phyloP scores from a whole-genome alignment of 1,140 invertebrate genomes.

The Gonioctena quinquepunctata region DNA sequence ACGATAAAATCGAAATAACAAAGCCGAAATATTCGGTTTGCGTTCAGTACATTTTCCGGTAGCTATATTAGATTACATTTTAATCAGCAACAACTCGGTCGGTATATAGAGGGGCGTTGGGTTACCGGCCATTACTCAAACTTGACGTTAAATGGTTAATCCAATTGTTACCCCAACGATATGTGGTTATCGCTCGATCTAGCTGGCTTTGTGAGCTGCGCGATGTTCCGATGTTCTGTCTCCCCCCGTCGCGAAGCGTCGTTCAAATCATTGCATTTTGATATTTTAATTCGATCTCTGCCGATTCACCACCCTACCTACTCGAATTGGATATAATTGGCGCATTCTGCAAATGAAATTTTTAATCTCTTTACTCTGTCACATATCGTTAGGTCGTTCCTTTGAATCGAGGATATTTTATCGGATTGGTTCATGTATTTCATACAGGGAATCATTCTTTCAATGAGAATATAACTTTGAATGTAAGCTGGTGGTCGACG shows the following conservation, averaged over 20 bases:
- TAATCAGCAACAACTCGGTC: constrained; percentile 51
- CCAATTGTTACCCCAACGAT: constrained; percentile 55
- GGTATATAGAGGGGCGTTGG: constrained; percentile 43
- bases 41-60: constrained; percentile 51
- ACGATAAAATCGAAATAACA: constrained; percentile 46
- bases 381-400: neutral
- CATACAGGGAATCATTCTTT: too few relatives aligned
- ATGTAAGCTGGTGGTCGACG: too few relatives aligned
- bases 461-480: too few relatives aligned
- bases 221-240: constrained; percentile 18
- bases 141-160: constrained; percentile 56
- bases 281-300: constrained; percentile 34
- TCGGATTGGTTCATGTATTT: too few relatives aligned
- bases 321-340: constrained; percentile 4
- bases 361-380: neutral
- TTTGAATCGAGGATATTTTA: neutral
- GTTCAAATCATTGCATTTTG: constrained; percentile 39
- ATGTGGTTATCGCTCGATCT: constrained; percentile 53
- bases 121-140: constrained; percentile 57
- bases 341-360: constrained; percentile 3
- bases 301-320: neutral
- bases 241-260: neutral
- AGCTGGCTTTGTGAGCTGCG: constrained; percentile 32
- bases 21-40: constrained; percentile 47
- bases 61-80: constrained; percentile 57